Base-by-base conservation (phyloP, 1,140 invertebrate genomes). In the Drosophila sp. region DNA sequence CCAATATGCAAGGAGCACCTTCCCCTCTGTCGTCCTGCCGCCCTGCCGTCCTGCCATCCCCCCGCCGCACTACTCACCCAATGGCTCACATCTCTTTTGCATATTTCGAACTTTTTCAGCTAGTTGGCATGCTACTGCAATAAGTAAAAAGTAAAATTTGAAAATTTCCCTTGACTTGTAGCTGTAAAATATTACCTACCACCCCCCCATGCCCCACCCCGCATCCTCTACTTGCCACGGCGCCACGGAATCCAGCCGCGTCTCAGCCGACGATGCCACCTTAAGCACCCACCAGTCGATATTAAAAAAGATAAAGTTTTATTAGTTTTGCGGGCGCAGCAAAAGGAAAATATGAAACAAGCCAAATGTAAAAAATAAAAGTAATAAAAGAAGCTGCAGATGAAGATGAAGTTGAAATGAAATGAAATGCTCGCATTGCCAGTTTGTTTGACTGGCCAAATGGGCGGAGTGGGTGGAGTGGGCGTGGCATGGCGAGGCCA, bases 231-330 rank as follows among this genome's bases (percentile, higher is more conserved):
- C 17, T 11, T 44, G 44, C n/a, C 29, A 25, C n/a, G 7, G 7
- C n/a, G 7, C 29, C 62, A 32, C 11, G 30, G 30, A 47, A 50
- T 50, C 44, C 44, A 65, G 63, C 30, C 50, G 50, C 32, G 44
- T 27, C 44, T 47, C 44, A 47, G 44, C 23, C 44, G 44, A 50
- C 44, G 23, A 50, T 50, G 63, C 55, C 38, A 50, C 29, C 38
- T 32, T 58, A 67, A 66, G 63, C 35, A 56, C 29, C 76, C 58
- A 64, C 76, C 67, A 82, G 80, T 78, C 75, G 70, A 82, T 82
- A 78, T 79, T 73, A 72, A 80, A 78, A 84, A 72, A 85, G 70
- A 79, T 79, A 77, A 84, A 84, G 76, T 84, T 84, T 84, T 77
- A 84, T 80, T 82, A 73, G 66, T 75, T 82, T 66, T 72, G 68